Conservation (phyloP, 2,888 invertebrate genomes). For the Aphodius granarius region DNA sequence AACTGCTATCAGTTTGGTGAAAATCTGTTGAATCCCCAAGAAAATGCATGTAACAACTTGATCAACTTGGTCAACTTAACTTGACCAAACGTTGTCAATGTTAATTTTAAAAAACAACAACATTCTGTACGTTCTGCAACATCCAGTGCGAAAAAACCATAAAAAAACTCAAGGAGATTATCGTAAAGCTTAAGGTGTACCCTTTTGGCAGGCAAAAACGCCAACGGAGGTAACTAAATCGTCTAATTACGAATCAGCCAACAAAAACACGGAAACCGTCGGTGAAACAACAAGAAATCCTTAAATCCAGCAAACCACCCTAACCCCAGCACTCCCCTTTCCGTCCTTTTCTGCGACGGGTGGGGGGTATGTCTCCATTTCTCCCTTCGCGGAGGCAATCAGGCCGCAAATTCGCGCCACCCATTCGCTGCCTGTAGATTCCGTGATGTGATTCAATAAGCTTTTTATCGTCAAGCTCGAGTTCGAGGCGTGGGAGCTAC, state of each 20-base stretch:
- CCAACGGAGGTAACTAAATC: background rate
- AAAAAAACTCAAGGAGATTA: background rate
- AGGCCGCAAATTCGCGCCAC: constrained; percentile 37
- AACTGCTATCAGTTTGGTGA: too few species aligned
- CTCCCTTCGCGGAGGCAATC: constrained; percentile 30
- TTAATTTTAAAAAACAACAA: too few species aligned
- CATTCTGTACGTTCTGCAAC: too few species aligned
- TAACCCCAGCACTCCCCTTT: background rate
- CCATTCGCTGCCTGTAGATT: constrained; percentile 43
- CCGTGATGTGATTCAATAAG: constrained; percentile 51
- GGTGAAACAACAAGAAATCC: background rate
- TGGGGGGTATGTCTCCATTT: background rate
- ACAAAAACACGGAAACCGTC: background rate
- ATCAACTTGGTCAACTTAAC: too few species aligned
- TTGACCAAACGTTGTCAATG: too few species aligned
- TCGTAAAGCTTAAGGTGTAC: background rate
- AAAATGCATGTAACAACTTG: too few species aligned
- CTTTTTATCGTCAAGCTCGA: constrained; percentile 43
- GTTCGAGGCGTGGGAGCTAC: constrained; percentile 30
- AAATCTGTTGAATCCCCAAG: too few species aligned
- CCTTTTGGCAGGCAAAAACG: background rate
- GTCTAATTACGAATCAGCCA: background rate
- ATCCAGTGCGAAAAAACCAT: background rate
- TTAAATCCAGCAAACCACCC: background rate
- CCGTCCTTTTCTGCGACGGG: background rate